Base-by-base conservation (phyloP, 2,113 vertebrate genomes). In the Paradisaea rubra region DNA sequence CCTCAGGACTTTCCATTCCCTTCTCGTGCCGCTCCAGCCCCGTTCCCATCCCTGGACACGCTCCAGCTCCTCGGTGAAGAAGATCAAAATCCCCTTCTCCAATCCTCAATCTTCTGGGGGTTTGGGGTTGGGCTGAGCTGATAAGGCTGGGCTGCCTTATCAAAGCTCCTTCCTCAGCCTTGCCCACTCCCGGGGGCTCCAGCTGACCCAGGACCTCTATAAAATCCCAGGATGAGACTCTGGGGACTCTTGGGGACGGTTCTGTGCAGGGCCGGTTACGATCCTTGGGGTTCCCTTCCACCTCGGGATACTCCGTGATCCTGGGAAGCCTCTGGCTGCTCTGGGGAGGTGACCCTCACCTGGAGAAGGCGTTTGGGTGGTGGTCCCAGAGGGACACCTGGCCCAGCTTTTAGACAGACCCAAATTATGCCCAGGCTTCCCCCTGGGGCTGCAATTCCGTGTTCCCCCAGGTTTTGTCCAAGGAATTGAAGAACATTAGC, bases 41-140 rank as follows among this genome's bases (percentile, higher is more conserved):
- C 1, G 0, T 56, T 47, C 41, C 65, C 65, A 14, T 25, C 65
- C 9, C 73, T 20, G 56, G 7, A 4, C 22, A 4, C 0, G 0
- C 39, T 61, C 28, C 84, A 41, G 19, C 28, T 20, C 41, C 41
- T 71, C n/a, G 0, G 0, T 1, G 49, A 16, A 66, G 47, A 49
- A 49, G 8, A 1, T 11, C 10, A 13, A 19, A 47, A 2, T 5
- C 7, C n/a, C 21, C 9, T 63, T 49, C 11, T 53, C 8, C 71
- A 22, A 20, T 4, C 17, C 59, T 50, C 13, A 7, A 1, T 45
- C 35, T 35, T 6, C 1, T 3, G 10, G 2, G 39, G 7, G 0
- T 35, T 20, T 19, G 11, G 10, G 15, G 25, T 15, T 6, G 41
- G 13, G 28, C 14, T 20, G 76, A 22, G 22, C 39, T 81, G 53